Percentiles rank a stretch among this genome's conserved stretches.
Evolutionary conservation across 2,888 invertebrate genomes (phyloP).

Genomic region (Drosophila leonis): DNA sequence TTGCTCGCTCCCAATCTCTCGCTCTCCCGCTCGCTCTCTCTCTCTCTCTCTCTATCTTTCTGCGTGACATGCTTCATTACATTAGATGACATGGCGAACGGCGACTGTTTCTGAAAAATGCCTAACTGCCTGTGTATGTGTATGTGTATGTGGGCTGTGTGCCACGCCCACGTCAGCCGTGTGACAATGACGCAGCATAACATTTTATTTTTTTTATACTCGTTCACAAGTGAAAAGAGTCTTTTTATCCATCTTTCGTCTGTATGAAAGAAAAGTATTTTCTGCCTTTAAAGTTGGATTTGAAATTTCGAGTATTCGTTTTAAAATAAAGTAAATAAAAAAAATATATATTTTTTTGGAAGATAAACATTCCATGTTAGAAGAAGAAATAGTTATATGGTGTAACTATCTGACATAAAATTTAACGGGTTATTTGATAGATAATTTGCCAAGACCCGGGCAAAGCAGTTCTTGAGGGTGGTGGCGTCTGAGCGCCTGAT

Average conservation of each 20-base stretch:
- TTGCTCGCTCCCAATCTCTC: slow-evolving; percentile 3
- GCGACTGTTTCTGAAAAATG: slow-evolving; percentile 39
- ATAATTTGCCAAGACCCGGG: background rate
- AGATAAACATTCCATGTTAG: background rate
- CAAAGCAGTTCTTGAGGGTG: background rate
- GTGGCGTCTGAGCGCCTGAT: no score
- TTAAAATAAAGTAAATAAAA: no score
- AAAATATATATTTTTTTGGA: background rate
- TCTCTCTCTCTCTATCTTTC: slow-evolving; percentile 10
- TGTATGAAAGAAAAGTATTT: no score
- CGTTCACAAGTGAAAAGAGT: background rate
- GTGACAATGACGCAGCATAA: slow-evolving; percentile 77
- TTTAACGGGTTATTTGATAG: background rate
- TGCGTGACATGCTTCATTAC: slow-evolving; percentile 66
- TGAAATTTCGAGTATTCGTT: background rate
- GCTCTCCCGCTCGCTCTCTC: background rate
- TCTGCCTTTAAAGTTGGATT: background rate
- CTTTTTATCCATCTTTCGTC: no score
- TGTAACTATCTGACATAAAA: background rate
- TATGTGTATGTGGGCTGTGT: slow-evolving; percentile 20
- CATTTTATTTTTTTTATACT: slow-evolving; percentile 63
- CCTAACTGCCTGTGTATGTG: slow-evolving; percentile 21
- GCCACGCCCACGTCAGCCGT: slow-evolving; percentile 49
- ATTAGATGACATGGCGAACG: slow-evolving; percentile 75
- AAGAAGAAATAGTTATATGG: background rate